Base-by-base conservation (phyloP, 2,888 invertebrate genomes). In the Carcina quercana region DNA sequence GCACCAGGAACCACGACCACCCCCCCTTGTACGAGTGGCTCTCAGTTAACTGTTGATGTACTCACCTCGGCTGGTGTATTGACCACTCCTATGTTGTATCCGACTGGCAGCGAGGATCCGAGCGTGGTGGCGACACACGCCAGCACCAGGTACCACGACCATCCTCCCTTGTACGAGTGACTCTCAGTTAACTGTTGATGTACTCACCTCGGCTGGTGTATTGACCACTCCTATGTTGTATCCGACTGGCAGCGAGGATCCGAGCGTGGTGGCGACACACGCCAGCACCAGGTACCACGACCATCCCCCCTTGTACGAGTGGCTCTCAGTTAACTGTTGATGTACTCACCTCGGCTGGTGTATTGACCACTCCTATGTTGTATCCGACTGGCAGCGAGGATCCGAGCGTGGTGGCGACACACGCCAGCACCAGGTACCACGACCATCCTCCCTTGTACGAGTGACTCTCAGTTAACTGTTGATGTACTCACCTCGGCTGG, bases 181-280 rank as follows among this genome's bases (percentile, higher is more conserved):
- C 5, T 5, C 17, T 17, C 5, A 17, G 17, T 17, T 17, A 17
- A 7, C 17, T 17, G n/a, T 7, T 13, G 15, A 11, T 27, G 20
- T 50, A 76, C 86, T 86, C 72, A 95, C 95, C 54, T 86, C 75
- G 28, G 91, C 89, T 1, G 95, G 94, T 13, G 92, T 90, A 68
- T 95, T 95, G 43, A 96, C 88, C 12, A 94, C 94, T 26, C 95
- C 95, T 36, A 95, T 93, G 57, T 92, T 92, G 67, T 90, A 95
- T 20, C 95, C 95, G 28, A 93, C 91, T 3, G 94, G 92, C 28
- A 95, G 69, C 2, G 93, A 92, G 1, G 89, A 89, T 3, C 95
- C 95, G 11, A 95, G 58, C 2, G 92, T 91, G 21, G 93, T 89
- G 3, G 89, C 87, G 32, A 88, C 64, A 8, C 91, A 91, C 13